Percentiles rank a stretch among this genome's conserved stretches.
phyloP scores from a whole-genome alignment of 2,113 vertebrate genomes.

The Salvelinus namaycush region DNA sequence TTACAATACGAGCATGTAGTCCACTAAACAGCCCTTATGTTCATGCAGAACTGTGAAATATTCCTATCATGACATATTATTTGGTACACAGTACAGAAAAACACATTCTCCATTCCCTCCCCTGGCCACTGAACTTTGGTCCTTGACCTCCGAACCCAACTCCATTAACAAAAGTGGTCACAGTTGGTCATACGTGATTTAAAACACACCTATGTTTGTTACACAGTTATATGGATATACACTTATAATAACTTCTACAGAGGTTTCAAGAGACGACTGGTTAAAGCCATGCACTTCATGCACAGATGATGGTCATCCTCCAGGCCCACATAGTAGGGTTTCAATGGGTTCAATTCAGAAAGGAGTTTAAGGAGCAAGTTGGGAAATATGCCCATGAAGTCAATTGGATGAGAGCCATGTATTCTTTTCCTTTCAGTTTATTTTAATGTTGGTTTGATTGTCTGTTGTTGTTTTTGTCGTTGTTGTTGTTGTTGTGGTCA shows the following conservation, averaged over 20 bases:
- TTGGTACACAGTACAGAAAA: constrained; percentile 4
- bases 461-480: constrained; percentile 18
- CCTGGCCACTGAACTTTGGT: constrained; percentile 5
- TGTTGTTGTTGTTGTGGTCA: too few relatives aligned
- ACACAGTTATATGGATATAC: constrained; percentile 66
- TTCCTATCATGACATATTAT: background rate
- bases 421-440: constrained; percentile 18
- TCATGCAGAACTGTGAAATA: constrained; percentile 41
- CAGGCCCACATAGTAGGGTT: background rate
- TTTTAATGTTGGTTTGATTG: constrained; percentile 38
- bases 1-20: constrained; percentile 27
- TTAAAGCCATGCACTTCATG: constrained; percentile 79
- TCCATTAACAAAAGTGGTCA: constrained; percentile 49
- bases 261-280: constrained; percentile 64
- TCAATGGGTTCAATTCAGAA: background rate
- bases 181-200: constrained; percentile 61
- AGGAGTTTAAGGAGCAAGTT: background rate
- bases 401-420: background rate
- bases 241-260: constrained; percentile 63
- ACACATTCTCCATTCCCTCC: background rate
- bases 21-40: constrained; percentile 56
- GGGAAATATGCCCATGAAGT: background rate
- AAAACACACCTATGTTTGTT: constrained; percentile 46
- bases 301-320: constrained; percentile 62
- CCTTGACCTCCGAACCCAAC: constrained; percentile 26